Evolutionary conservation across 2,888 invertebrate species (phyloP), one percentile per base, ranked within the genome.

Genomic region (Caenorhabditis sinica): DNA sequence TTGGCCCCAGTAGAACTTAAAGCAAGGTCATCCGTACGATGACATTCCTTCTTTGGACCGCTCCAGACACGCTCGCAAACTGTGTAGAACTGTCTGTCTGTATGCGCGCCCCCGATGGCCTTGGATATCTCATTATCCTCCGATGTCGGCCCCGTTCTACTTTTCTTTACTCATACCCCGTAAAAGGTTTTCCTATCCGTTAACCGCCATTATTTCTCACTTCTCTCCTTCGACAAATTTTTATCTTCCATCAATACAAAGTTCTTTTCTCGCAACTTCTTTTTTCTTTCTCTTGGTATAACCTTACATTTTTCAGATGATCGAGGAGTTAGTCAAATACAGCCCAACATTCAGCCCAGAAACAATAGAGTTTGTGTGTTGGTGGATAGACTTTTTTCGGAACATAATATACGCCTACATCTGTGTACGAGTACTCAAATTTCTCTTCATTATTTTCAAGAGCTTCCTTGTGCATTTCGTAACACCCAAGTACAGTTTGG

Each of bases 371-470:
- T n/a, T n/a, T n/a, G n/a, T n/a, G n/a, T n/a, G n/a, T n/a, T n/a
- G n/a, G n/a, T n/a, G n/a, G n/a, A 45, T 77, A 17, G 77, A 66
- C 23, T 43, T 63, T 20, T 13, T 84, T 36, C 68, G 68, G 65
- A 61, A 33, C 17, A 58, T 63, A 20, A 33, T 86, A 51, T 76
- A 58, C 9, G 73, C 89, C 1, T 92, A 90, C 45, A 43, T 89
- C 17, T 82, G 84, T 6, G 85, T 90, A 4, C 89, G 92, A 5
- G 58, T 91, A 23, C 71, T 89, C 53, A 92, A 91, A 68, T 91
- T 85, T 28, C 63, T 88, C 0, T 89, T 83, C 71, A 88, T 92
- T 28, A 30, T 92, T 9, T 25, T 56, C 63, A 88, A 87, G 65
- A 76, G 75, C 11, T 30, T 88, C n/a, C 51, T 82, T 36, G 83